These are phyloP conservation scores for Zaprionus capensis DNA, from an alignment of 1,140 invertebrate genomes.

Conservation along the genomic window DNA sequence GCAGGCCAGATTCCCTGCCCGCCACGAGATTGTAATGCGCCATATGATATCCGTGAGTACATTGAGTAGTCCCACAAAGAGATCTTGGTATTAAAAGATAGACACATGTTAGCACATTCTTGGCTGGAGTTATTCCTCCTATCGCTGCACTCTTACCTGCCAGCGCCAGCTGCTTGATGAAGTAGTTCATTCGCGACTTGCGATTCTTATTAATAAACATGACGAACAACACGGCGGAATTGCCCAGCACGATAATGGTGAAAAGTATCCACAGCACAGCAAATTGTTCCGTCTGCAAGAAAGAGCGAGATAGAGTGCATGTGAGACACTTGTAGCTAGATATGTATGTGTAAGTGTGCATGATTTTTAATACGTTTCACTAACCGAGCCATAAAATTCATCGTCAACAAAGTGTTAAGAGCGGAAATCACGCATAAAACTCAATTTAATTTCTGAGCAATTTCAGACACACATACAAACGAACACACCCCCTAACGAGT, in stretches of 20 bases:
- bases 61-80: constrained; percentile 93
- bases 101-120: background rate
- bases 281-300: constrained; percentile 94
- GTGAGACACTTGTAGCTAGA: constrained; percentile 1
- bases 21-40: constrained; percentile 93
- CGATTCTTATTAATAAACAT: constrained; percentile 92
- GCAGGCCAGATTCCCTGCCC: constrained; percentile 94
- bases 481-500: background rate
- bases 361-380: constrained; percentile 54
- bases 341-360: background rate
- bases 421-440: constrained; percentile 77
- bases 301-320: background rate
- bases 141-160: constrained; percentile 88
- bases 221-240: constrained; percentile 93
- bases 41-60: constrained; percentile 95
- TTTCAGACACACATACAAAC: constrained; percentile 27
- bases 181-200: constrained; percentile 98
- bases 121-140: background rate
- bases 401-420: constrained; percentile 77
- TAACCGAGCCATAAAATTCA: constrained; percentile 63
- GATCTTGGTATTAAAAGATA: constrained; percentile 86
- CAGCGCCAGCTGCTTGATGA: constrained; percentile 96
- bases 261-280: constrained; percentile 95
- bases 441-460: constrained; percentile 68
- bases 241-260: constrained; percentile 94